Evolutionary conservation across 2,113 vertebrate genomes (phyloP), one percentile per base, ranked within the genome.

Genomic region (Rutilus rutilus): DNA sequence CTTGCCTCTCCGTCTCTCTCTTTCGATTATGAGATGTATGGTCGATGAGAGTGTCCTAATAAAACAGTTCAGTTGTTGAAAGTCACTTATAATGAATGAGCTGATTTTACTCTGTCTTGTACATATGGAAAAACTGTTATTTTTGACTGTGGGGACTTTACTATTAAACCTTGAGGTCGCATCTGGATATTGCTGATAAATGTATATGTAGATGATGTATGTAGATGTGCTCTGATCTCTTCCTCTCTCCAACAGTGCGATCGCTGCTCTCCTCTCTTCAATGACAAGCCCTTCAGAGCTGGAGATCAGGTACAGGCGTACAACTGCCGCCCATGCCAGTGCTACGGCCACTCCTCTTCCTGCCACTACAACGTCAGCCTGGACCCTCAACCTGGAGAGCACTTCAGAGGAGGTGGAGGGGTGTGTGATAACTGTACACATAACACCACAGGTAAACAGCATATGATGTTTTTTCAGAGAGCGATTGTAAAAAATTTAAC

Each of bases 351-450:
- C 36, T 91, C 97, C 64, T 62, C 86, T 52, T 96, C 96, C 87
- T 99, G 97, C 91, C 96, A 97, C 90, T 97, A 98, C 12, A 88
- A 97, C 4, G 85, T 89, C 36, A 88, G 88, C 0, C 45, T 90
- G 47, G 97, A 99, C 88, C 93, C 93, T 27, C 95, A 96, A 91
- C 96, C 97, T 52, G 60, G 86, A 60, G 96, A 98, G 4, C 93
- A 97, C 86, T 91, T 93, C 87, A 92, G 90, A 79, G 97, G 96
- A 0, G 93, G 97, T 1, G 97, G 97, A 0, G 97, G 97, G 14
- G 92, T 97, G 27, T 99, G 97, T 92, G 95, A 97, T 64, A 82
- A 92, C 79, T 98, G 97, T 89, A 94, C 94, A 76, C 96, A 97
- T 89, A 96, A 96, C 87, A 99, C 97, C 2, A 89, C 95, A 60